A percentile compares a stretch with the other conserved stretches of the same genome.
These are phyloP conservation scores for Plecturocebus donacophilus DNA, from an alignment of 2,113 vertebrate species.

Conservation along the genomic window DNA sequence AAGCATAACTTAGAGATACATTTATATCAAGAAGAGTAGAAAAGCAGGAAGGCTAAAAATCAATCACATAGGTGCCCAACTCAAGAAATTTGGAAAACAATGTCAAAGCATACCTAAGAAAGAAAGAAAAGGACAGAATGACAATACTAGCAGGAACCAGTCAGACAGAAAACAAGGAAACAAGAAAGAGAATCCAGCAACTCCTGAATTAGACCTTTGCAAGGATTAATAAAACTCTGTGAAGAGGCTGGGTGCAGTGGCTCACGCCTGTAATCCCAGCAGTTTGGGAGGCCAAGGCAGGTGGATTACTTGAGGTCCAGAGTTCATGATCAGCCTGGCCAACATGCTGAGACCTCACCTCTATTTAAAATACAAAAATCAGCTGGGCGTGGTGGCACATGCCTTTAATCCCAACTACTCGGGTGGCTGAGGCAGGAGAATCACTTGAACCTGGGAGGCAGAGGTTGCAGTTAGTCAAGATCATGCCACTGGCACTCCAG, in stretches of 20 bases:
- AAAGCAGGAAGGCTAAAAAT: background rate
- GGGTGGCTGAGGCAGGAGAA: no score
- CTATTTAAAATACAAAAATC: no score
- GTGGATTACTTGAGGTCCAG: no score
- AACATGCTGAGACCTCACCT: no score
- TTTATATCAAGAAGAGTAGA: background rate
- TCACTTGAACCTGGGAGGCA: no score
- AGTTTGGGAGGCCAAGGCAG: no score
- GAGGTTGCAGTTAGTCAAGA: no score
- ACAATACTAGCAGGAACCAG: background rate
- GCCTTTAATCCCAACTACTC: no score
- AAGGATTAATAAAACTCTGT: background rate
- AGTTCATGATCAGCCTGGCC: no score
- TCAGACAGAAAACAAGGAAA: background rate
- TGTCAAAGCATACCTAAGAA: accelerated
- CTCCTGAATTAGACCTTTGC: background rate
- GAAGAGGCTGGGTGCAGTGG: background rate
- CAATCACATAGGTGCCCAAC: background rate
- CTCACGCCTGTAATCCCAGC: no score
- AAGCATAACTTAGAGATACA: background rate
- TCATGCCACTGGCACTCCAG: no score
- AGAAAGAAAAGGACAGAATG: background rate
- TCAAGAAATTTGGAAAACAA: background rate
- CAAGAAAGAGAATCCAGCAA: background rate
- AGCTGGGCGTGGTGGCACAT: no score